Evolutionary conservation across 2,888 invertebrate species (phyloP).

Genomic region (Marasmarcha lunaedactyla): DNA sequence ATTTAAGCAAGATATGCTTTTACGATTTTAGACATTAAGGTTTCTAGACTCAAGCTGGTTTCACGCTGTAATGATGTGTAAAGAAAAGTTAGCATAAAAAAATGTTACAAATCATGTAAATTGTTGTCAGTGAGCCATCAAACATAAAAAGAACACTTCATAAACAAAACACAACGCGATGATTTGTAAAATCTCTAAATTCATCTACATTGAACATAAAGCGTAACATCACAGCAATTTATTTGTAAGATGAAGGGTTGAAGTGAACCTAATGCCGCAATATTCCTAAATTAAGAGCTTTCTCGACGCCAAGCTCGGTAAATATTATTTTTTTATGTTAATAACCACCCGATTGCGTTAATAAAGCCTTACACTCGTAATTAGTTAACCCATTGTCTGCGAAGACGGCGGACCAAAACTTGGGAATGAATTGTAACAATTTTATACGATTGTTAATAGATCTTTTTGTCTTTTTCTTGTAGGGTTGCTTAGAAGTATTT

Average conservation of each 20-base stretch:
- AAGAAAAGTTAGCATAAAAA: no score
- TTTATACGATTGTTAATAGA: constrained; percentile 21
- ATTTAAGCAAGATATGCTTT: no score
- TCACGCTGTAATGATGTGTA: no score
- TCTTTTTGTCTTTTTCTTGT: neutral
- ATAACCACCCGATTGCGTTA: constrained; percentile 64
- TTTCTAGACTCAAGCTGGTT: no score
- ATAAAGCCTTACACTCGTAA: constrained; percentile 68
- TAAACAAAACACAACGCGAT: no score
- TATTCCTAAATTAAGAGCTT: constrained; percentile 66
- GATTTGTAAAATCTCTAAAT: neutral
- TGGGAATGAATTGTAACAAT: constrained; percentile 44
- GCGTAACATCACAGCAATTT: constrained; percentile 55
- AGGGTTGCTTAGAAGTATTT: constrained; percentile 4
- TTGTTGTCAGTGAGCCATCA: no score
- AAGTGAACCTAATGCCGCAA: constrained; percentile 55
- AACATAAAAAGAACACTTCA: no score
- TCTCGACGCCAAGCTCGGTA: constrained; percentile 42
- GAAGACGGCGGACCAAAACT: constrained; percentile 31
- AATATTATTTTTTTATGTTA: constrained; percentile 71
- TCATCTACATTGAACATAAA: constrained; percentile 26
- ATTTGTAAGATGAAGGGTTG: constrained; percentile 63
- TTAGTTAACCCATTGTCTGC: constrained; percentile 55
- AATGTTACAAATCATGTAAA: no score
- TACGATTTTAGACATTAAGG: no score